Conservation (phyloP, 2,888 invertebrate genomes). For the Caenorhabditis sp. region DNA sequence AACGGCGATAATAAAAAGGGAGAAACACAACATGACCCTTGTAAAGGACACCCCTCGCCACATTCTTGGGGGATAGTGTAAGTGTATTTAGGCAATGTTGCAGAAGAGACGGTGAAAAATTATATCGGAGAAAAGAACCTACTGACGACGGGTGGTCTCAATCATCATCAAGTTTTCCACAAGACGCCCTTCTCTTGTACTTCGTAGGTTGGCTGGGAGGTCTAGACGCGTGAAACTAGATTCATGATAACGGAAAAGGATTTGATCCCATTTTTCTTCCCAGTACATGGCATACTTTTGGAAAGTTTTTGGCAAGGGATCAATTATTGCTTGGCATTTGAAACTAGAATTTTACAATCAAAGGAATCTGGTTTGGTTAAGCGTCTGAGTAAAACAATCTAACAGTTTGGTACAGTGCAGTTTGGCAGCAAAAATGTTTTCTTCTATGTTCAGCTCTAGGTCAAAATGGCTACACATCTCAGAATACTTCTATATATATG, state of each 20-base stretch:
- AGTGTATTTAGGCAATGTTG: conserved; percentile 24
- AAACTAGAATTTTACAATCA: too few relatives aligned
- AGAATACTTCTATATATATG: too few relatives aligned
- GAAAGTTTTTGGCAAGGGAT: neutral
- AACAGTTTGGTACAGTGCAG: too few relatives aligned
- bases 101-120: conserved; percentile 46
- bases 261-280: neutral
- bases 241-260: conserved; percentile 7
- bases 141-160: conserved; percentile 51
- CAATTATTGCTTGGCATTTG: too few relatives aligned
- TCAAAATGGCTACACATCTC: too few relatives aligned
- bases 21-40: conserved; percentile 13
- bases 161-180: conserved; percentile 54
- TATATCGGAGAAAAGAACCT: conserved; percentile 50
- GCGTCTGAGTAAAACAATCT: too few relatives aligned
- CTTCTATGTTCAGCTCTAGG: too few relatives aligned
- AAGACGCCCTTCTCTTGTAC: conserved; percentile 57
- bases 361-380: too few relatives aligned
- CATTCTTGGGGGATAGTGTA: conserved; percentile 18
- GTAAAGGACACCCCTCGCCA: conserved; percentile 24
- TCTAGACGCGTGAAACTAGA: conserved; percentile 1
- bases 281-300: neutral
- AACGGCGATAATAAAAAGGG: neutral
- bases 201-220: conserved; percentile 12
- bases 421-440: too few relatives aligned